phyloP scores from a whole-genome alignment of 2,113 vertebrate genomes.

The Ancistrus triradiatus region DNA sequence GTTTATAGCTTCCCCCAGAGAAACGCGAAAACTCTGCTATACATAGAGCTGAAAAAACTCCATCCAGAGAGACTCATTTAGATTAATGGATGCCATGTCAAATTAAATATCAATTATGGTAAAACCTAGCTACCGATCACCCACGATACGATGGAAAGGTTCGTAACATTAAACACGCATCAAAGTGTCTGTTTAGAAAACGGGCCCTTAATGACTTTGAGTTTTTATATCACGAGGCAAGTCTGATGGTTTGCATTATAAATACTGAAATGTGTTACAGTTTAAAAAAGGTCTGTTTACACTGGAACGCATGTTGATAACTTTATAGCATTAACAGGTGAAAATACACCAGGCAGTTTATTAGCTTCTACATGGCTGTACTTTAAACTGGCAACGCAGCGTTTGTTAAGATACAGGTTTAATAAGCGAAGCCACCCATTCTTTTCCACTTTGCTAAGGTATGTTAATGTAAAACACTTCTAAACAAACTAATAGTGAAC shows the following conservation, averaged over 20 bases:
- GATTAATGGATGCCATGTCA: constrained; percentile 51
- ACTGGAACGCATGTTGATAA: too few species aligned
- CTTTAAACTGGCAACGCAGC: too few species aligned
- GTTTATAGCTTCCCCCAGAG: constrained; percentile 62
- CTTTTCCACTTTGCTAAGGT: too few species aligned
- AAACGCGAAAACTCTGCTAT: constrained; percentile 38
- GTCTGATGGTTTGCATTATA: constrained; percentile 16
- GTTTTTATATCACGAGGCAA: constrained; percentile 10
- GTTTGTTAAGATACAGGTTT: too few species aligned
- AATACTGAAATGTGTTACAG: not conserved
- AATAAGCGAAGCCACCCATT: too few species aligned
- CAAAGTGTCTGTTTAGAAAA: constrained; percentile 20
- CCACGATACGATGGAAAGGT: constrained; percentile 13
- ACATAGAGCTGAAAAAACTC: constrained; percentile 40
- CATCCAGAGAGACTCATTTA: constrained; percentile 34
- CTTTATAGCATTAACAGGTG: constrained; percentile 21
- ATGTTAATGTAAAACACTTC: too few species aligned
- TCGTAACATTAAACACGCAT: constrained; percentile 21
- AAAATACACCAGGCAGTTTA: constrained; percentile 19
- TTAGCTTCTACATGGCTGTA: too few species aligned
- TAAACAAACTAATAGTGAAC: constrained; percentile 24
- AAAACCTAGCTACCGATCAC: constrained; percentile 38
- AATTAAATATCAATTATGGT: constrained; percentile 42
- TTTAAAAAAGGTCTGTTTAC: not conserved
- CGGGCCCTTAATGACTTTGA: constrained; percentile 2